Evolutionary conservation across 1,140 invertebrate species (phyloP), one percentile per base, ranked within the genome.

Genomic region (Latrodectus geometricus): DNA sequence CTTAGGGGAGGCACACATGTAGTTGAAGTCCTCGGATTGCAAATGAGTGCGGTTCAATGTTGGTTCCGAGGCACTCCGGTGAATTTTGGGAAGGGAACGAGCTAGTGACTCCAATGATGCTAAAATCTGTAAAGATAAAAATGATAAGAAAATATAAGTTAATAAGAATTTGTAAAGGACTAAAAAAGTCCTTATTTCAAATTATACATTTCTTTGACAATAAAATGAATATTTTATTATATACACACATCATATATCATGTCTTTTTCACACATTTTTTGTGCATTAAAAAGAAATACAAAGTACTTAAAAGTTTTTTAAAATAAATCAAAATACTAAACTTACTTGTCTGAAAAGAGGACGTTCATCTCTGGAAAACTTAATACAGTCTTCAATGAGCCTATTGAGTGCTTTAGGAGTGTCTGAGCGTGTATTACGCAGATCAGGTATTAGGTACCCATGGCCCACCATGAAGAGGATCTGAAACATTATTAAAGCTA

Each of bases 381-480:
- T 96, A 81, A 98, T 96, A 91, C 97, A 99, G 90, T 98, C 95
- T 91, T 97, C 95, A 79, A 96, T 90, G 15, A 99, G 92, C 52
- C 96, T 93, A 87, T 95, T 94, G 20, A 99, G 91, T 2, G 95
- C 95, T 90, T 97, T 97, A 3, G 98, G 97, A 17, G 96, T 96
- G 91, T 99, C 97, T 14, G 94, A 94, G 11, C 97, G 93, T 20
- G 97, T 91, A 89, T 95, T 95, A 72, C 93, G 94, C 72, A 96
- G 92, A 91, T 99, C 97, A 0, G 97, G 97, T 70, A 88, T 88
- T 17, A 98, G 91, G 88, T 94, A 94, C 0, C 98, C 97, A 66
- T 97, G 94, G 0, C 98, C 98, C 61, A 99, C 98, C 96, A 98
- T 97, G 91, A 97, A 99, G 73, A 99, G 91, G 89, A 99, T 99